These are phyloP conservation scores for Poeciliopsis occidentalis DNA, from an alignment of 2,113 vertebrate species.

Conservation along the genomic window DNA sequence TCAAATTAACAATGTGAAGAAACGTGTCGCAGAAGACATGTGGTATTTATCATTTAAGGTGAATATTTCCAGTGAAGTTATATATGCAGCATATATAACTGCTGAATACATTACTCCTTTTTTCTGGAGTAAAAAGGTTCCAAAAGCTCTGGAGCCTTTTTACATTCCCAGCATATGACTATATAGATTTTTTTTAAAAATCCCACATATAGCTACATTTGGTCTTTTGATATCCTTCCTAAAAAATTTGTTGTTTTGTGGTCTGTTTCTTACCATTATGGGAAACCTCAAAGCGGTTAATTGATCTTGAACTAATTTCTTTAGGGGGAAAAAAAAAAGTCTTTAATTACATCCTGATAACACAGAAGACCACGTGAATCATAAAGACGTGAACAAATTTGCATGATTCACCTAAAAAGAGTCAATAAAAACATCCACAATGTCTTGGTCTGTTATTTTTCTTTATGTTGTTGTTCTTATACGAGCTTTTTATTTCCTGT, in stretches of 20 bases:
- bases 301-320: conserved; percentile 33
- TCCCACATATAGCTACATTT: neutral
- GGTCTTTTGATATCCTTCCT: neutral
- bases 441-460: too few relatives aligned
- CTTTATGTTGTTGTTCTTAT: neutral
- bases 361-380: conserved; percentile 10
- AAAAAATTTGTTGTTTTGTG: conserved; percentile 24
- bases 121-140: too few relatives aligned
- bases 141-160: neutral
- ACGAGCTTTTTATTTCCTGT: neutral
- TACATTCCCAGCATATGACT: neutral
- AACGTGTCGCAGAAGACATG: neutral
- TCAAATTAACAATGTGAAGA: neutral
- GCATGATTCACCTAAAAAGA: too few relatives aligned
- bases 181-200: neutral
- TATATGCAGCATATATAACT: neutral
- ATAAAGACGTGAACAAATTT: too few relatives aligned
- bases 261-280: conserved; percentile 23
- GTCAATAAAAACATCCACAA: too few relatives aligned
- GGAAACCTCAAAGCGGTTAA: conserved; percentile 47
- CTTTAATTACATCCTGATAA: conserved; percentile 26
- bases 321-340: conserved; percentile 11
- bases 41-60: neutral
- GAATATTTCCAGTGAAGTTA: too few relatives aligned
- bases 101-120: too few relatives aligned